Conservation (phyloP, 2,797 vertebrate genomes). For the Cyclopterus lumpus region DNA sequence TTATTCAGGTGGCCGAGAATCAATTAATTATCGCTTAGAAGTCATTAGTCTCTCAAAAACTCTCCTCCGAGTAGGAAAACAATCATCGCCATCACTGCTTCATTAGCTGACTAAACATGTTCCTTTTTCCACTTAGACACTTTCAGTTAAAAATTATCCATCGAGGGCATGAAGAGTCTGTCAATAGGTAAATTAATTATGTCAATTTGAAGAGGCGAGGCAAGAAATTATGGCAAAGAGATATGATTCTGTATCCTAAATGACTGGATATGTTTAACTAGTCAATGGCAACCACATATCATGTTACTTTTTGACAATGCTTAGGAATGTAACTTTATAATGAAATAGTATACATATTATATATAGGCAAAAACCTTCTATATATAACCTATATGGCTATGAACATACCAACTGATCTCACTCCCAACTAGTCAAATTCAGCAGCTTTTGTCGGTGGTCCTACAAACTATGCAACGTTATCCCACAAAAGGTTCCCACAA, state of each 20-base stretch:
- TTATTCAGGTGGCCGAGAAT: slow-evolving; percentile 90
- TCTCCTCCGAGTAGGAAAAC: slow-evolving; percentile 86
- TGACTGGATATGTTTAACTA: slow-evolving; percentile 43
- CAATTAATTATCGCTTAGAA: slow-evolving; percentile 87
- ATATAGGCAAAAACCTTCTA: neutral
- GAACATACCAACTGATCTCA: neutral
- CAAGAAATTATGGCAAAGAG: slow-evolving; percentile 51
- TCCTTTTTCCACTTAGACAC: slow-evolving; percentile 4
- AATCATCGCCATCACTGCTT: slow-evolving; percentile 86
- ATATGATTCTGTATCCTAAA: slow-evolving; percentile 23
- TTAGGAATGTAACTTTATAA: neutral
- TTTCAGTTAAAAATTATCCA: slow-evolving; percentile 60
- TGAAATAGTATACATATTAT: neutral
- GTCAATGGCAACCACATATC: slow-evolving; percentile 19
- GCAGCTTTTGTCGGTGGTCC: neutral
- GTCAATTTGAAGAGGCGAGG: slow-evolving; percentile 55
- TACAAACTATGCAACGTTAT: neutral
- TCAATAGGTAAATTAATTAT: slow-evolving; percentile 72
- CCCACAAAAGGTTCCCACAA: neutral
- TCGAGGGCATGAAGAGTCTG: slow-evolving; percentile 34
- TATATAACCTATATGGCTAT: neutral
- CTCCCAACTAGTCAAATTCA: neutral
- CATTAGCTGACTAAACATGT: slow-evolving; percentile 83
- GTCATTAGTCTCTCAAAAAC: slow-evolving; percentile 88
- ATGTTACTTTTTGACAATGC: neutral